Percentiles rank a stretch among this genome's conserved stretches.
Conservation (phyloP, 2,888 invertebrate genomes). For the Antheraea yamamai region DNA sequence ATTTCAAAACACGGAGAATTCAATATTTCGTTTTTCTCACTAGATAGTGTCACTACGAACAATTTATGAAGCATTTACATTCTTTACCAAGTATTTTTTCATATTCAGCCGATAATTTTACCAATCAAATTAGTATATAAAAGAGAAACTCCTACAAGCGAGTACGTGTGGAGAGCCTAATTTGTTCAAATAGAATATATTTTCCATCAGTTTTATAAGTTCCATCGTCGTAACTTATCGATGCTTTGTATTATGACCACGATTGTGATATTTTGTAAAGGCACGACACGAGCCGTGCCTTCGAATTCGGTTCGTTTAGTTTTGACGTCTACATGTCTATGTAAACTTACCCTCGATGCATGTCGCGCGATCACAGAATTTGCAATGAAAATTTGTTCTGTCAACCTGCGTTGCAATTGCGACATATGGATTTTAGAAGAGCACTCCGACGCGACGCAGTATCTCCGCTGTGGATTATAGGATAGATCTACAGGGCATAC, state of each 20-base stretch:
- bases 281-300: conserved; percentile 44
- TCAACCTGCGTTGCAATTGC: conserved; percentile 70
- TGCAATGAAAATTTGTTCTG: conserved; percentile 77
- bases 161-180: background rate
- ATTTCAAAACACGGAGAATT: no score
- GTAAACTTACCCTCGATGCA: conserved; percentile 58
- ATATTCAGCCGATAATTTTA: background rate
- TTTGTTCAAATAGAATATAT: background rate
- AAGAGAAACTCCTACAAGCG: background rate
- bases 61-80: background rate
- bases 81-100: background rate
- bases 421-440: conserved; percentile 58
- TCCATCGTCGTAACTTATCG: background rate
- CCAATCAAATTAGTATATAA: background rate
- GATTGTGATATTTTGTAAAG: conserved; percentile 12
- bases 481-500: background rate
- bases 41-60: background rate
- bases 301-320: conserved; percentile 80
- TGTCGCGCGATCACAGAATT: conserved; percentile 69
- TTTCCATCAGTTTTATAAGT: background rate
- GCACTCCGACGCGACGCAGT: conserved; percentile 34
- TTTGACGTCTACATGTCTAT: conserved; percentile 79
- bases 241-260: conserved; percentile 6
- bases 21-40: background rate
- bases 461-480: background rate